Conservation (phyloP, 2,888 invertebrate genomes). For the Pteria penguin region DNA sequence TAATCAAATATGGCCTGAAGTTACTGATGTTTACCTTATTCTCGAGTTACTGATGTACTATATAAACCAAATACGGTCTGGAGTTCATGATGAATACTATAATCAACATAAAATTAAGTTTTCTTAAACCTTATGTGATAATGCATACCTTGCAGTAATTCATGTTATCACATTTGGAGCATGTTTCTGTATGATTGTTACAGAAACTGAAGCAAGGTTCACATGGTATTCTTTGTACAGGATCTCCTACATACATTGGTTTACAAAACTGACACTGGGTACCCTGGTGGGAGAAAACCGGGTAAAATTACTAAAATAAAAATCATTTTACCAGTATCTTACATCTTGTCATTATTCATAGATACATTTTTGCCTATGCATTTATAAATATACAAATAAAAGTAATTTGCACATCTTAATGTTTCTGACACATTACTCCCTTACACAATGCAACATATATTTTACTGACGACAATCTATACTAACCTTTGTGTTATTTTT, state of each 20-base stretch:
- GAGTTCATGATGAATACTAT: too few relatives aligned
- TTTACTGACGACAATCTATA: neutral
- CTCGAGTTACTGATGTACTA: too few relatives aligned
- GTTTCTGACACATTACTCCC: neutral
- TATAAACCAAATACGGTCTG: too few relatives aligned
- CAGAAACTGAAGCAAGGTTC: constrained; percentile 93
- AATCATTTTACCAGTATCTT: too few relatives aligned
- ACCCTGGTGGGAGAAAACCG: constrained; percentile 85
- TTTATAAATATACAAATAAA: neutral
- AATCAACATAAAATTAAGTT: too few relatives aligned
- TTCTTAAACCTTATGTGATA: too few relatives aligned
- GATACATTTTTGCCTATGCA: too few relatives aligned
- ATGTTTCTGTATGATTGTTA: constrained; percentile 87
- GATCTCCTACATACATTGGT: constrained; percentile 94
- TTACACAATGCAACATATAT: neutral
- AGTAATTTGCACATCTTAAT: neutral
- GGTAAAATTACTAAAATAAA: neutral
- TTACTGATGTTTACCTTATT: too few relatives aligned
- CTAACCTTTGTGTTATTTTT: constrained; percentile 92
- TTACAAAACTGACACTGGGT: constrained; percentile 94
- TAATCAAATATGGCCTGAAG: too few relatives aligned
- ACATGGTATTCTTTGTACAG: constrained; percentile 86
- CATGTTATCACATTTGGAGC: too few relatives aligned
- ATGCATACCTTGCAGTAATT: too few relatives aligned
- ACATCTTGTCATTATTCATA: too few relatives aligned